Base-by-base conservation (phyloP, 2,113 vertebrate species). In the Lepisosteus oculatus region DNA sequence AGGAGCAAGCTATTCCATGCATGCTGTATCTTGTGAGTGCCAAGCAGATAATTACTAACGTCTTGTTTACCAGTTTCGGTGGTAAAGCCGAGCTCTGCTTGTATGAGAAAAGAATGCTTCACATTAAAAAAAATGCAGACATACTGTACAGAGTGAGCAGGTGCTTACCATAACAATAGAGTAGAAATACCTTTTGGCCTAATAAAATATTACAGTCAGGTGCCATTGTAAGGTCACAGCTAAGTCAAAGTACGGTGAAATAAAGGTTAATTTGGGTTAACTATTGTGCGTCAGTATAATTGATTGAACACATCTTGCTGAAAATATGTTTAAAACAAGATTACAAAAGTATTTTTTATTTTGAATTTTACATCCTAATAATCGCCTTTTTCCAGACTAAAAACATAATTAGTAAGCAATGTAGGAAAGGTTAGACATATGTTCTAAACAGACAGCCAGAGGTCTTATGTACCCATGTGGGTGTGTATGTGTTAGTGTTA, bases 1-100 rank as follows among this genome's bases (percentile, higher is more conserved):
- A 43, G 9, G 55, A 72, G n/a, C n/a, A n/a, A 65, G 41, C 43
- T n/a, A 17, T 65, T 63, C 68, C 61, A 79, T 72, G 78, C 76
- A 70, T 2, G 14, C 61, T 41, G 64, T 67, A 72, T 77, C 79
- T 69, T 77, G 69, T 70, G 64, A 43, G 55, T 3, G n/a, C 8
- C 72, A 70, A 61, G 29, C 59, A 74, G 76, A 79, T 79, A 75
- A 84, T 83, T 85, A 80, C 3, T 68, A 59, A 65, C 17, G 65
- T 54, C 44, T 68, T 62, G 57, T 73, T 73, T 61, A 68, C 72
- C 54, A 61, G 64, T 67, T 67, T 61, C 55, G 17, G 64, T 43
- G 55, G 43, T 42, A 55, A 68, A 61, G 56, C 61, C 44, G 54
- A 55, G 45, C 51, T 72, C 70, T 44, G 51, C 15, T 67, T 62